Evolutionary conservation across 2,888 invertebrate genomes (phyloP).

Genomic region (Sisyra nigra): DNA sequence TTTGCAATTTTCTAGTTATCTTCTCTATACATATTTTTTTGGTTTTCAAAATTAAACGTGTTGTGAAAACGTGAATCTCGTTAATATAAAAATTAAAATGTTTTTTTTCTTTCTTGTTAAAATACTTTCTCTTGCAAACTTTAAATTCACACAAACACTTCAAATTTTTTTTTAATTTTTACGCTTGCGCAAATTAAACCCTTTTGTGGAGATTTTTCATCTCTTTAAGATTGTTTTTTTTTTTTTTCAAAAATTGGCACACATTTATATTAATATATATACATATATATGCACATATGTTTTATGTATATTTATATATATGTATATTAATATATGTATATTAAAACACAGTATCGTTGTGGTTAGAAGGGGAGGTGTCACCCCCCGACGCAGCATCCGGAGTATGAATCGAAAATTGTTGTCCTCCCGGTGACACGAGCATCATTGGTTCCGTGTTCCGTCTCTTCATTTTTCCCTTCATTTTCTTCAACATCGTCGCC

Average conservation of each 20-base stretch:
- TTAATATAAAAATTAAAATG: too few relatives aligned
- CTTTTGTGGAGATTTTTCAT: too few relatives aligned
- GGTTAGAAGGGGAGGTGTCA: constrained; percentile 27
- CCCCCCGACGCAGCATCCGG: constrained; percentile 18
- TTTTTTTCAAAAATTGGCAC: neutral
- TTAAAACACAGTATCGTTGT: constrained; percentile 27
- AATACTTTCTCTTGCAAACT: too few relatives aligned
- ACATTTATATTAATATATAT: neutral
- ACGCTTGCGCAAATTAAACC: too few relatives aligned
- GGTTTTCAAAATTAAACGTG: too few relatives aligned
- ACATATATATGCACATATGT: too few relatives aligned
- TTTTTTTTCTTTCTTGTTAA: too few relatives aligned
- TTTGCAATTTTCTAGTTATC: neutral
- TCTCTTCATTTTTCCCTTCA: constrained; percentile 89
- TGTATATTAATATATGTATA: neutral
- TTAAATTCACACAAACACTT: too few relatives aligned
- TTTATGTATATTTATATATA: too few relatives aligned
- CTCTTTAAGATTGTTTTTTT: neutral
- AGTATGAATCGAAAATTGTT: constrained; percentile 26
- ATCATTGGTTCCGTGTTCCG: constrained; percentile 82
- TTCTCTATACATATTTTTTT: too few relatives aligned
- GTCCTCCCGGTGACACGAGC: constrained; percentile 34
- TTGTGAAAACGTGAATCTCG: too few relatives aligned
- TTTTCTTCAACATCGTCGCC: constrained; percentile 99
- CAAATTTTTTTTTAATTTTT: too few relatives aligned